These are phyloP conservation scores for Chloropsis cyanopogon DNA, from an alignment of 2,113 vertebrate species.

Conservation along the genomic window DNA sequence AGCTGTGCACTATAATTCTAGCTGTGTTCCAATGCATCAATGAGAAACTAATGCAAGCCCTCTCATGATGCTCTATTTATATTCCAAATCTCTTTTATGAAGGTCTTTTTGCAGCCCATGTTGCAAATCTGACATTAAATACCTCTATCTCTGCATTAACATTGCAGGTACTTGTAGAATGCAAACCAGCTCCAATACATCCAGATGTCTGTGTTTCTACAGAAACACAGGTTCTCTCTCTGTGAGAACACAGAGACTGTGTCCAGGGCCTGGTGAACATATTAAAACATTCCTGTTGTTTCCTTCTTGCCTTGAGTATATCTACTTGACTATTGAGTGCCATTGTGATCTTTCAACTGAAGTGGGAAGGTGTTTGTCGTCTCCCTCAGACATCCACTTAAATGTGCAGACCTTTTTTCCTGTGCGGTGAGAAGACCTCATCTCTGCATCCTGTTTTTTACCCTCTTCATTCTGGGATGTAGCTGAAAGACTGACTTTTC, in stretches of 20 bases:
- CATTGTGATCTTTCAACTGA: not conserved
- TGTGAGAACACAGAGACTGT: not conserved
- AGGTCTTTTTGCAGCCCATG: not conserved
- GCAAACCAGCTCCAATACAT: not conserved
- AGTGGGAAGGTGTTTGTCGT: not conserved
- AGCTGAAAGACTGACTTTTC: not conserved
- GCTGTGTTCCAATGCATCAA: not conserved
- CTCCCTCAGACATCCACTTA: not conserved
- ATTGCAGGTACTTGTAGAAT: not conserved
- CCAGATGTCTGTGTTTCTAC: not conserved
- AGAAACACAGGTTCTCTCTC: too few relatives aligned
- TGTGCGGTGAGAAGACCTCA: not conserved
- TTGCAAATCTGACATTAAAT: not conserved
- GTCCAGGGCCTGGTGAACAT: not conserved
- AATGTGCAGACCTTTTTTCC: not conserved
- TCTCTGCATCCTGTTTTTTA: not conserved
- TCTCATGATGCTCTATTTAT: not conserved
- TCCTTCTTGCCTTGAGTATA: not conserved
- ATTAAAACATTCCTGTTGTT: not conserved
- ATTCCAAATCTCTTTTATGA: not conserved
- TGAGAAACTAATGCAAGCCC: not conserved
- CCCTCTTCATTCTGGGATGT: not conserved
- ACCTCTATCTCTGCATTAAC: not conserved
- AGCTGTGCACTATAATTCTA: not conserved
- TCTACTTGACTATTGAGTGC: not conserved